phyloP scores from a whole-genome alignment of 92 coral and sea anemone species.

The Epizoanthus scotinus region DNA sequence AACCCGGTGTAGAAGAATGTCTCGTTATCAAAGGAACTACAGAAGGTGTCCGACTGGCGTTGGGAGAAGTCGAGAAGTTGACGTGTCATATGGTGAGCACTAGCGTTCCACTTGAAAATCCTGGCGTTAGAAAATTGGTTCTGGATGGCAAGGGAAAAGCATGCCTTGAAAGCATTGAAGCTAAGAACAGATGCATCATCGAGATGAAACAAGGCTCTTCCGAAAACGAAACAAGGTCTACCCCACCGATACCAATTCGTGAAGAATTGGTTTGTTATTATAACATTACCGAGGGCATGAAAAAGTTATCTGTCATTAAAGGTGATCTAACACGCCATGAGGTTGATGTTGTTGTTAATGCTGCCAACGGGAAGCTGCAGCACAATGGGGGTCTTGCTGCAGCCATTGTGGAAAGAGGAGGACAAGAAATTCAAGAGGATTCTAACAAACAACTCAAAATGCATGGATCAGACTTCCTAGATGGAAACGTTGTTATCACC shows the following conservation, averaged over 20 bases:
- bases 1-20: conserved; percentile 14
- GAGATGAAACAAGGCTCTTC: not conserved
- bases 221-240: not conserved
- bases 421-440: conserved; percentile 44
- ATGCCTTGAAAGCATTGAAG: conserved; percentile 23
- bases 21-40: not conserved
- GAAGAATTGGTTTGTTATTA: conserved; percentile 34
- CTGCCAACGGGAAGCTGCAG: conserved; percentile 43
- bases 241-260: not conserved
- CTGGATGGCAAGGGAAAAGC: conserved; percentile 25
- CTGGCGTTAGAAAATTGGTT: not conserved
- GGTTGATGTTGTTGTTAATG: conserved; percentile 52
- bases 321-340: conserved; percentile 39
- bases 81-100: not conserved
- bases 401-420: conserved; percentile 33
- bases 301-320: conserved; percentile 31
- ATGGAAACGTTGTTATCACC: conserved; percentile 27
- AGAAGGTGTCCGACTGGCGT: not conserved
- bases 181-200: conserved; percentile 21
- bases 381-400: conserved; percentile 45
- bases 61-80: not conserved
- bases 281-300: conserved; percentile 36
- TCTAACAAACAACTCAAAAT: conserved; percentile 15
- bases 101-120: not conserved
- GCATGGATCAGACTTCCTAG: not conserved